phyloP scores from a whole-genome alignment of 1,140 invertebrate species.

The Brachionus sp. region DNA sequence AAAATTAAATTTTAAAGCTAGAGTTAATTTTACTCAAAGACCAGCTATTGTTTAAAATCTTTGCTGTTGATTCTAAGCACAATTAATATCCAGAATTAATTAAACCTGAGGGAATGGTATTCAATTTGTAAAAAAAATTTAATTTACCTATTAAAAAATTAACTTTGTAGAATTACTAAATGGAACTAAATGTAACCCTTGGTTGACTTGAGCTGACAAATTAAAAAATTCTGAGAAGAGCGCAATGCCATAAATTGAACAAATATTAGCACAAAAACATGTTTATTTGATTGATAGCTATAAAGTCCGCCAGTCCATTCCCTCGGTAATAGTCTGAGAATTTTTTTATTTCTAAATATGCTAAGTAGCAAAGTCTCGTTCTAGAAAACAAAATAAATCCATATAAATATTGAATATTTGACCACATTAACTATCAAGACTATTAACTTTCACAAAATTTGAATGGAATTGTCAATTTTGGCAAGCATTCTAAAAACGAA shows the following conservation, averaged over 20 bases:
- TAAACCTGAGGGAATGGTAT: not conserved
- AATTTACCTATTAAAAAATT: not conserved
- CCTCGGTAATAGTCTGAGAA: not conserved
- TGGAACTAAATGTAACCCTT: not conserved
- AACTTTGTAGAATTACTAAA: not conserved
- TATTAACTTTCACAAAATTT: not conserved
- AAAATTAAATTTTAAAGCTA: not conserved
- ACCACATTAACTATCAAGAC: conserved; percentile 23
- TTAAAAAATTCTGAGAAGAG: not conserved
- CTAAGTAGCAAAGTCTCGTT: not conserved
- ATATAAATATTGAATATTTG: conserved; percentile 22
- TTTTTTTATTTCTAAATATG: not conserved
- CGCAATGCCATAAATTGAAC: not conserved
- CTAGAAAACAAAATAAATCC: conserved; percentile 8
- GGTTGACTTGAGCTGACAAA: not conserved
- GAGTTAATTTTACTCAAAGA: not conserved
- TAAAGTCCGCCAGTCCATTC: not conserved
- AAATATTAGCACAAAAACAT: not conserved
- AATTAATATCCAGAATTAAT: not conserved
- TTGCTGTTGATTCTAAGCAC: not conserved
- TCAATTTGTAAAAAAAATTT: not conserved
- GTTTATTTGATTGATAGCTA: not conserved
- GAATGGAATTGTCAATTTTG: conserved; percentile 28
- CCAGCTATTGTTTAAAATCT: not conserved
- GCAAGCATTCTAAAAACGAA: conserved; percentile 8